Conservation (phyloP, 2,797 vertebrate species). For the Protosalanx chinensis region DNA sequence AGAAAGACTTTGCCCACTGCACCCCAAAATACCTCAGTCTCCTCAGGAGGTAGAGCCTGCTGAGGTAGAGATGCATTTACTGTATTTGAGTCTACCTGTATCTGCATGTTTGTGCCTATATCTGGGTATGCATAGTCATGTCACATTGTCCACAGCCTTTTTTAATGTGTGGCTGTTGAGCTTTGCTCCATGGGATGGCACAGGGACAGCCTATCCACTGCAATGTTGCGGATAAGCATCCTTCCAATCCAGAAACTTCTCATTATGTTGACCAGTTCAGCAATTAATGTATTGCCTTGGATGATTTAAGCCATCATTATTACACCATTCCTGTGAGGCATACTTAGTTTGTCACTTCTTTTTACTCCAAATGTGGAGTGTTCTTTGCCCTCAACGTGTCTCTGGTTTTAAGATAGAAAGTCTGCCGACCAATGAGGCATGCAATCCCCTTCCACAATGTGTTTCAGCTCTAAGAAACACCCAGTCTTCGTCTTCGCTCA, state of each 20-base stretch:
- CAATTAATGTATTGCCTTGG: constrained; percentile 22
- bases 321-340: background rate
- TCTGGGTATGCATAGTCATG: constrained; percentile 22
- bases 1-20: too few relatives aligned
- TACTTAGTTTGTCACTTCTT: background rate
- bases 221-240: constrained; percentile 51
- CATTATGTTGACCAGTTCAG: constrained; percentile 27
- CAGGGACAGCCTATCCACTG: constrained; percentile 52
- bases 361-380: background rate
- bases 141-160: constrained; percentile 22
- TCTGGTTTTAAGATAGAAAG: background rate
- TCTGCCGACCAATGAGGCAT: background rate
- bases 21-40: too few relatives aligned
- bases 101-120: too few relatives aligned
- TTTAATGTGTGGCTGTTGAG: constrained; percentile 14
- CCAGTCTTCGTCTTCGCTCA: constrained; percentile 52
- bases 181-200: constrained; percentile 23
- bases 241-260: constrained; percentile 8
- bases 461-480: constrained; percentile 42
- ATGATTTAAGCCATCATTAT: constrained; percentile 4
- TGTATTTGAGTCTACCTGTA: too few relatives aligned
- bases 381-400: too few relatives aligned
- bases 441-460: constrained; percentile 25
- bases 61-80: too few relatives aligned
- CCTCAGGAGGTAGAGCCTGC: too few relatives aligned